These are phyloP conservation scores for Peromyscus maniculatus DNA, from an alignment of 2,113 vertebrate species.

Conservation along the genomic window DNA sequence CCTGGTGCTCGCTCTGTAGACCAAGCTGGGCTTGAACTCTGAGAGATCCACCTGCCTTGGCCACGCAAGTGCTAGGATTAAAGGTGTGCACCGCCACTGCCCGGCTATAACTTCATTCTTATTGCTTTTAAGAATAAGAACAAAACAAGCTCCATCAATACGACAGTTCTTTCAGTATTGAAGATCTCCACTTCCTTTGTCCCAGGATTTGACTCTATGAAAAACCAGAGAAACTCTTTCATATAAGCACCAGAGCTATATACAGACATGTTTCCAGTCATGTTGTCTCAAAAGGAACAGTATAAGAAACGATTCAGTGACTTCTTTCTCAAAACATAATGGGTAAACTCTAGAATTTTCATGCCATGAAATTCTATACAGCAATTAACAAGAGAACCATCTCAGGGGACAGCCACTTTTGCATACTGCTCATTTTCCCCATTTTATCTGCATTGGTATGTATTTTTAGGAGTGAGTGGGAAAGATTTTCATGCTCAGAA, in stretches of 20 bases:
- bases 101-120: background rate
- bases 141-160: background rate
- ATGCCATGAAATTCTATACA: background rate
- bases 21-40: no score
- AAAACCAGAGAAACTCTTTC: background rate
- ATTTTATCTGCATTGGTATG: background rate
- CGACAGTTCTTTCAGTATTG: background rate
- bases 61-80: no score
- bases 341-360: background rate
- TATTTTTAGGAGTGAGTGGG: conserved; percentile 10
- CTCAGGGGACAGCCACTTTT: background rate
- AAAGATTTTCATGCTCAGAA: background rate
- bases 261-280: background rate
- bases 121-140: background rate
- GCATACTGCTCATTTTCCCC: background rate
- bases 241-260: background rate
- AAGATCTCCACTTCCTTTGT: background rate
- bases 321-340: background rate
- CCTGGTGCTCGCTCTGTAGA: no score
- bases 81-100: no score
- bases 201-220: background rate
- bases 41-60: no score
- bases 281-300: background rate
- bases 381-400: background rate
- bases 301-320: background rate